A percentile compares a stretch with the other conserved stretches of the same genome.
Evolutionary conservation across 1,140 invertebrate genomes (phyloP).

Genomic region (Brachystomella parvula): DNA sequence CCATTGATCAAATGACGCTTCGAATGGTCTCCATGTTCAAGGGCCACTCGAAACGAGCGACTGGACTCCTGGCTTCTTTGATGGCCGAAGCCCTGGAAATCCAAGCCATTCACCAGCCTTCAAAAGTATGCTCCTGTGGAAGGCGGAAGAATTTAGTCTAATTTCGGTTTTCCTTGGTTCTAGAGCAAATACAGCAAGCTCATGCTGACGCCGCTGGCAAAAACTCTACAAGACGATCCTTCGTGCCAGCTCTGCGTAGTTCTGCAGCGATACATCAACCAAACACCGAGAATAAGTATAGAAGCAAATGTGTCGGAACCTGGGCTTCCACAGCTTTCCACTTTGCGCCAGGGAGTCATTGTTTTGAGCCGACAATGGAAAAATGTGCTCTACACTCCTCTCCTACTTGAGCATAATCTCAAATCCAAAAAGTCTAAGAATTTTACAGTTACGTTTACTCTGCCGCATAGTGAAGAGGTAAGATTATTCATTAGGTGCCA

Average conservation of each 20-base stretch:
- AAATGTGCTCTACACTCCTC: conserved; percentile 86
- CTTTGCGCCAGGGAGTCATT: conserved; percentile 83
- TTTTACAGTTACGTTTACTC: conserved; percentile 76
- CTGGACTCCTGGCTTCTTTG: conserved; percentile 82
- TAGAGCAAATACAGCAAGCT: conserved; percentile 84
- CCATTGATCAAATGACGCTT: conserved; percentile 77
- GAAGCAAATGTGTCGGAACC: conserved; percentile 73
- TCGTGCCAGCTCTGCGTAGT: conserved; percentile 88
- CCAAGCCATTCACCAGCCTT: conserved; percentile 69
- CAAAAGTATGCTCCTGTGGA: conserved; percentile 54
- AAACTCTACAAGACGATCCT: conserved; percentile 88
- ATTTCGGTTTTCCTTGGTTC: conserved; percentile 13
- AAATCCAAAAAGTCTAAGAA: conserved; percentile 62
- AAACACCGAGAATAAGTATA: conserved; percentile 62
- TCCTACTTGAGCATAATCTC: conserved; percentile 79
- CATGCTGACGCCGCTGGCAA: conserved; percentile 76
- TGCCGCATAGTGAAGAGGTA: conserved; percentile 72
- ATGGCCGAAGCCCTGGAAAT: conserved; percentile 89
- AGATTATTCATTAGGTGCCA: conserved; percentile 23
- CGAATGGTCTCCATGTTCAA: conserved; percentile 68
- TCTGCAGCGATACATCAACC: conserved; percentile 72
- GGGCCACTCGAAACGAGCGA: conserved; percentile 64
- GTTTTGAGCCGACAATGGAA: conserved; percentile 93
- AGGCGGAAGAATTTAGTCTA: neutral
- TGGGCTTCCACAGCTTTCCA: conserved; percentile 76